A percentile compares a stretch with the other conserved stretches of the same genome.
Evolutionary conservation across 1,140 invertebrate species (phyloP).

Genomic region (Drosophila lacertosa): DNA sequence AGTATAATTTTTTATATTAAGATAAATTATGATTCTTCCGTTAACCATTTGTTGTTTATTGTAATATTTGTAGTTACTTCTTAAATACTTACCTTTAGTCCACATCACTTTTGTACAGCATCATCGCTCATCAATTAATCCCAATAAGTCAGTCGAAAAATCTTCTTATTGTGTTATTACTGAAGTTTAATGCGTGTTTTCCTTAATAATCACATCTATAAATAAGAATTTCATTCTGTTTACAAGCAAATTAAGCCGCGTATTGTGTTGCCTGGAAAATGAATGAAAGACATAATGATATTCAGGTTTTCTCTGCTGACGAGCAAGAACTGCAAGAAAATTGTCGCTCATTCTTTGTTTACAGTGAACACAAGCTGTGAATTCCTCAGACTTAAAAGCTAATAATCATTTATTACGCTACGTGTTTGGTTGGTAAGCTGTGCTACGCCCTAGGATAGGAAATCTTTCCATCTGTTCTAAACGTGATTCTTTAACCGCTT

Average conservation of each 20-base stretch:
- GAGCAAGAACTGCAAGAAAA: slow-evolving; percentile 1
- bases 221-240: slow-evolving; percentile 42
- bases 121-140: slow-evolving; percentile 20
- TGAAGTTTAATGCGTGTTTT: neutral
- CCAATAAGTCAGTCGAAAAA: neutral
- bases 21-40: no score
- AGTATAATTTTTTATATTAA: no score
- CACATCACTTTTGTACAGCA: neutral
- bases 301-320: slow-evolving; percentile 11
- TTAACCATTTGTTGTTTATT: no score
- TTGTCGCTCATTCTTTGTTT: slow-evolving; percentile 10
- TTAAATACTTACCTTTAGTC: neutral
- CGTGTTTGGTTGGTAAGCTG: slow-evolving; percentile 5
- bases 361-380: slow-evolving; percentile 6
- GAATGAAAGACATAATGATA: slow-evolving; percentile 37
- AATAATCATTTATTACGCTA: slow-evolving; percentile 15
- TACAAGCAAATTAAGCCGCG: slow-evolving; percentile 19
- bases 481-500: slow-evolving; percentile 7
- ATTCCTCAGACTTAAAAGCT: neutral
- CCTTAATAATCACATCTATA: slow-evolving; percentile 21
- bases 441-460: slow-evolving; percentile 1
- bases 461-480: slow-evolving; percentile 15
- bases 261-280: slow-evolving; percentile 3
- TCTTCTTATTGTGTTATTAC: neutral
- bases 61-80: no score